These are phyloP conservation scores for Dromococcyx pavoninus DNA, from an alignment of 2,797 vertebrate genomes.

Conservation along the genomic window DNA sequence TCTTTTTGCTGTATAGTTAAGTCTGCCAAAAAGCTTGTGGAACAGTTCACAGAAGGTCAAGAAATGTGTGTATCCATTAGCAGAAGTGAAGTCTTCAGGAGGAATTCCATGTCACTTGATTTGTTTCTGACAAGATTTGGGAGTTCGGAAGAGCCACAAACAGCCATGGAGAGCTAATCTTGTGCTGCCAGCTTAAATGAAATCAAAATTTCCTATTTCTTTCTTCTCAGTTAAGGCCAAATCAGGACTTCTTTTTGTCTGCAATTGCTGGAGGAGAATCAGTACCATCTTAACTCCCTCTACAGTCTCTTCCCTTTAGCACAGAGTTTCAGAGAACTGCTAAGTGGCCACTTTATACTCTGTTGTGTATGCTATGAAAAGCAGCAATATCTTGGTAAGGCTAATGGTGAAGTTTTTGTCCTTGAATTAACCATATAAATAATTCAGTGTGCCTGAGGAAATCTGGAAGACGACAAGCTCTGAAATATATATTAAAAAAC, in stretches of 20 bases:
- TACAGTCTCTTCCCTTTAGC: neutral
- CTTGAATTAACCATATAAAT: slow-evolving; percentile 45
- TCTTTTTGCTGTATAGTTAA: neutral
- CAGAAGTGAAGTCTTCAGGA: slow-evolving; percentile 66
- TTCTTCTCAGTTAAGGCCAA: slow-evolving; percentile 59
- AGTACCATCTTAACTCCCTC: neutral
- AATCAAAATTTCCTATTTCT: slow-evolving; percentile 33
- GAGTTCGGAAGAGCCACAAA: neutral
- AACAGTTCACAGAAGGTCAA: slow-evolving; percentile 18
- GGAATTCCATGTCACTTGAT: slow-evolving; percentile 48
- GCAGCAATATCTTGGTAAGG: neutral
- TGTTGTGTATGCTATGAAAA: neutral
- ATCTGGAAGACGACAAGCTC: slow-evolving; percentile 10
- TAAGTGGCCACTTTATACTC: neutral
- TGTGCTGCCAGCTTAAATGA: slow-evolving; percentile 70
- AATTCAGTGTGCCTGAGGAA: slow-evolving; percentile 54
- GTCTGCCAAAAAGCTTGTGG: neutral
- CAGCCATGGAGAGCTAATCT: slow-evolving; percentile 62
- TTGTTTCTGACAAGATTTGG: slow-evolving; percentile 49
- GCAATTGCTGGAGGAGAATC: slow-evolving; percentile 28
- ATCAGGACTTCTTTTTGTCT: slow-evolving; percentile 56
- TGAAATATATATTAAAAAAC: slow-evolving; percentile 46
- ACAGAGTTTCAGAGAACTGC: neutral
- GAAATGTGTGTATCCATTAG: slow-evolving; percentile 44
- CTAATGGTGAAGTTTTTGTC: slow-evolving; percentile 7